Percentiles rank a stretch among this genome's conserved stretches.
Conservation (phyloP, 2,113 vertebrate species). For the Physeter macrocephalus region DNA sequence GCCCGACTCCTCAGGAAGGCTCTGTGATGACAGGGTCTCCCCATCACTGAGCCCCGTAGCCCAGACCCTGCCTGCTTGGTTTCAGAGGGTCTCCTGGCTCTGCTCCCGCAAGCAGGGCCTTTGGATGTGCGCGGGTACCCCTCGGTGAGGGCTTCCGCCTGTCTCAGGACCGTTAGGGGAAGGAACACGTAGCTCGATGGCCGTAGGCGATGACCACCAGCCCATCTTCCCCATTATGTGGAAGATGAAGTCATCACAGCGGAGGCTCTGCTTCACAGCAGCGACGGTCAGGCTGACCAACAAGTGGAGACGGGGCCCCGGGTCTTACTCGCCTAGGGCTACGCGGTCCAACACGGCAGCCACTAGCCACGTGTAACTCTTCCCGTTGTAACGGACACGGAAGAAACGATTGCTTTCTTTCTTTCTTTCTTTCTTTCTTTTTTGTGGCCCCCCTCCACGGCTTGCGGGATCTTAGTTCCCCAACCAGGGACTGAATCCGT, state of each 20-base stretch:
- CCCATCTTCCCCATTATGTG: too few species aligned
- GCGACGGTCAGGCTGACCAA: rapidly evolving
- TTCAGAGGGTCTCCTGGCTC: neutral
- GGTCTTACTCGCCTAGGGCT: neutral
- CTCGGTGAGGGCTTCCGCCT: neutral
- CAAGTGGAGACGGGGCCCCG: neutral
- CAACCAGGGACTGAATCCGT: neutral
- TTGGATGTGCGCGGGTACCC: neutral
- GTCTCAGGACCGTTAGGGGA: rapidly evolving
- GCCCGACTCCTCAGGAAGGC: neutral
- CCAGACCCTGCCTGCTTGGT: neutral
- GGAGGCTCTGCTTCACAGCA: rapidly evolving
- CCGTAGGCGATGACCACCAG: neutral
- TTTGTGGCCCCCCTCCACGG: neutral
- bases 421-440: neutral
- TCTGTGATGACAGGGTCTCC: neutral
- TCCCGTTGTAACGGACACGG: neutral
- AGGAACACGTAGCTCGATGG: neutral
- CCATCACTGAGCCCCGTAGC: neutral
- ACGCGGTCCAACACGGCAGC: rapidly evolving
- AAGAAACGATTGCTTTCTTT: neutral
- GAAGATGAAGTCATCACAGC: neutral
- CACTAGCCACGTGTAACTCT: neutral
- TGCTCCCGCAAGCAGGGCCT: neutral
- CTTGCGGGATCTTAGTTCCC: neutral